Evolutionary conservation across 1,140 invertebrate species (phyloP), one percentile per base, ranked within the genome.

Genomic region (Whitmania pigra): DNA sequence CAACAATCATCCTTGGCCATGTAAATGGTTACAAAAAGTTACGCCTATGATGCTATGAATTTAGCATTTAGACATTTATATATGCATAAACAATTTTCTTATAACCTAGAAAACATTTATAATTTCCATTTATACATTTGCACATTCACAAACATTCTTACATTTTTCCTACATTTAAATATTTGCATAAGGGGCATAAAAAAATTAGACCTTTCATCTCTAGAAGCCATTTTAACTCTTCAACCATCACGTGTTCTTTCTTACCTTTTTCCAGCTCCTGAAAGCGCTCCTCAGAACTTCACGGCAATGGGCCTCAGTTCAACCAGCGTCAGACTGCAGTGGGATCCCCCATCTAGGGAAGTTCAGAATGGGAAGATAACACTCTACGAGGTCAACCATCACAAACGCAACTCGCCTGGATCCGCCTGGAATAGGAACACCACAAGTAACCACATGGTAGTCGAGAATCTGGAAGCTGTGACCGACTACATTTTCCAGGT

Each of bases 401-500:
- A 92, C 77, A 93, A 95, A 79, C 89, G 89, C 80, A 88, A 88
- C 69, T 90, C 94, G 78, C 89, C 91, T 73, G 88, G 88, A 2
- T 88, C 89, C 40, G 86, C 89, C 11, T 86, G 88, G 29, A 88
- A 90, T 77, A 84, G 88, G 4, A 94, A 93, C 77, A 91, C 89
- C 17, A 91, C 90, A 4, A 81, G 85, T 27, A 89, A 87, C 0
- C 88, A 89, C 25, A 77, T 90, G 2, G 92, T 97, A 0, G 93
- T 98, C 76, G 90, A 88, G 11, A 89, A 90, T 76, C 84, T 99
- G 29, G 93, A 97, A 80, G 94, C 96, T 84, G 92, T 94, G 78
- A 93, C 92, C 0, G 92, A 97, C 79, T 99, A 98, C 81, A 88
- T 90, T 36, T 95, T 96, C 78, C 89, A 92, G 79, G 90, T 98